A percentile compares a stretch with the other conserved stretches of the same genome.
These are phyloP conservation scores for Mechanitis mazaeus DNA, from an alignment of 2,888 invertebrate species.

Conservation along the genomic window DNA sequence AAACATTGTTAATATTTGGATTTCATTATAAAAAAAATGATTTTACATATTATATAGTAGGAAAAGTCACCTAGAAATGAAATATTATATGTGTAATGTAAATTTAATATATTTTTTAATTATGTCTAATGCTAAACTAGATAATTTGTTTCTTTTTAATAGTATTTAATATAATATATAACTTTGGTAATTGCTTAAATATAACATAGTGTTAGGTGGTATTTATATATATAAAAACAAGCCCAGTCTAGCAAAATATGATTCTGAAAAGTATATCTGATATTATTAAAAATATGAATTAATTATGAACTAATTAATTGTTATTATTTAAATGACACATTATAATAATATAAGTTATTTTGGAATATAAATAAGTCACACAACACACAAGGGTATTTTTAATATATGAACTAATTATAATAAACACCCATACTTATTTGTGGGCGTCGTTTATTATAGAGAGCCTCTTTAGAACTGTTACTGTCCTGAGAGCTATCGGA, in stretches of 20 bases:
- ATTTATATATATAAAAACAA: constrained; percentile 8
- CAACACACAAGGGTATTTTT: background rate
- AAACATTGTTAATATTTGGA: too few species aligned
- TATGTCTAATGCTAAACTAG: constrained; percentile 1
- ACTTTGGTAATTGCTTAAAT: constrained; percentile 27
- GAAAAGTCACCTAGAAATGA: too few species aligned
- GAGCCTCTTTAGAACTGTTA: constrained; percentile 56
- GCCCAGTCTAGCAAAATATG: too few species aligned
- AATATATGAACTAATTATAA: constrained; percentile 46
- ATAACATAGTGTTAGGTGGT: constrained; percentile 3
- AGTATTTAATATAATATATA: constrained; percentile 13
- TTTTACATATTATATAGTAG: too few species aligned
- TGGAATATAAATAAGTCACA: background rate
- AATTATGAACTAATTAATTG: background rate
- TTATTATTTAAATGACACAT: constrained; percentile 6
- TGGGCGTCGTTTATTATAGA: constrained; percentile 63
- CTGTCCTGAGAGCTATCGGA: constrained; percentile 72
- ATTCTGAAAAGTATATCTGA: too few species aligned
- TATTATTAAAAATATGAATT: too few species aligned
- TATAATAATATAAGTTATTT: background rate
- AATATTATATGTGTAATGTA: too few species aligned
- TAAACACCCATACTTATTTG: constrained; percentile 71
- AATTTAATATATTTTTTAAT: background rate
- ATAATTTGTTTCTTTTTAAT: background rate
- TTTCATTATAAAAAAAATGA: too few species aligned